Evolutionary conservation across 2,113 vertebrate species (phyloP), one percentile per base, ranked within the genome.

Genomic region (Lamprologus speciosus): DNA sequence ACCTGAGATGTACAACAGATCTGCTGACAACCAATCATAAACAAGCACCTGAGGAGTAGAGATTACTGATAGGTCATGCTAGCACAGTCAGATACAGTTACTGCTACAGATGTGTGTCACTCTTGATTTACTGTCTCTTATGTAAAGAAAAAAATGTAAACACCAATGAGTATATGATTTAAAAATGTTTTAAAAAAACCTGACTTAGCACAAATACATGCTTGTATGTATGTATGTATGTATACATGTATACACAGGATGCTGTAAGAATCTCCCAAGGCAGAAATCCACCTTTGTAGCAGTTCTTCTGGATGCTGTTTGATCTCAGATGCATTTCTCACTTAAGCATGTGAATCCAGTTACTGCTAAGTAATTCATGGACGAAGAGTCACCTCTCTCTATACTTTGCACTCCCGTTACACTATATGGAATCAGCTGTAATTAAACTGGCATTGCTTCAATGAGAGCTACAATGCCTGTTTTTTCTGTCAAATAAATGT

Each of bases 401-500:
- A 7, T 23, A 10, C 68, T 80, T 17, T 81, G 33, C 16, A 6
- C 26, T 50, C 42, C 50, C 14, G 9, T 23, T 19, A 57, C 57
- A 80, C n/a, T 47, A 21, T 23, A 60, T 10, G 50, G 11, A 45
- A 45, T 31, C 31, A 7, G 9, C 28, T 78, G 23, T 75, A 19
- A 80, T 50, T 51, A 53, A 68, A 78, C 51, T 68, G 17, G 19
- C 33, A 23, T 82, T 70, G 16, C 60, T 83, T 87, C 40, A 50
- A 21, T 12, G 7, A 33, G 17, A 80, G 5, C 70, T 63, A 51
- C 26, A 28, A 40, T 89, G 42, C 65, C 14, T 33, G 26, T 8
- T 70, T 60, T 60, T 70, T 79, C 57, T 84, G 26, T 9, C 31
- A 86, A 93, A 89, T 93, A 92, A 92, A 93, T 87, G 28, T 92